phyloP scores from a whole-genome alignment of 2,888 invertebrate species.

The Mythimna albipuncta region DNA sequence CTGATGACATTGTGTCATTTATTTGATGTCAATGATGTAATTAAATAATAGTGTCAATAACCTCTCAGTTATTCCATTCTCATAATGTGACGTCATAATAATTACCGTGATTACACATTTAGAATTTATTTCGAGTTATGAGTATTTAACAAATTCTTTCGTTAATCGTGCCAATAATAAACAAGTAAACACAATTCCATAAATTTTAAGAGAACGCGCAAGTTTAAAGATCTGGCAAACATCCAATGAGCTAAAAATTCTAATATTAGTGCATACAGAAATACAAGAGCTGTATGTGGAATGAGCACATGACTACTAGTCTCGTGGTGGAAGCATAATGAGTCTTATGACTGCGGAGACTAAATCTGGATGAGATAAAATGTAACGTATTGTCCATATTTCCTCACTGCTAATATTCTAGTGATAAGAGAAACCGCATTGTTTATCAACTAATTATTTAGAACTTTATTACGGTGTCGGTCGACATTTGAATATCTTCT shows the following conservation, averaged over 20 bases:
- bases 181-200: constrained; percentile 69
- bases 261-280: constrained; percentile 87
- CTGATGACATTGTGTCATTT: constrained; percentile 20
- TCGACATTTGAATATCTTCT: constrained; percentile 20
- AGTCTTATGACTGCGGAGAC: constrained; percentile 66
- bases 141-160: constrained; percentile 31
- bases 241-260: constrained; percentile 87
- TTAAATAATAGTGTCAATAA: constrained; percentile 53
- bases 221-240: constrained; percentile 80
- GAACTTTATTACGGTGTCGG: constrained; percentile 7
- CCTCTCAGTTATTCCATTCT: constrained; percentile 48
- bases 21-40: constrained; percentile 51
- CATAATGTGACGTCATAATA: constrained; percentile 17
- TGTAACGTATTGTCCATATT: constrained; percentile 21
- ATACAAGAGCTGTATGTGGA: constrained; percentile 82
- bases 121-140: constrained; percentile 11
- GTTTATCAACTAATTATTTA: constrained; percentile 37
- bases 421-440: constrained; percentile 32
- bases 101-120: constrained; percentile 10
- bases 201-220: constrained; percentile 79
- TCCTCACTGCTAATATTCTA: constrained; percentile 6
- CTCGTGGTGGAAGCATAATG: constrained; percentile 69
- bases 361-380: constrained; percentile 47
- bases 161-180: constrained; percentile 49
- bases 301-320: constrained; percentile 86